phyloP scores from a whole-genome alignment of 2,888 invertebrate species.

The Tinea pellionella region DNA sequence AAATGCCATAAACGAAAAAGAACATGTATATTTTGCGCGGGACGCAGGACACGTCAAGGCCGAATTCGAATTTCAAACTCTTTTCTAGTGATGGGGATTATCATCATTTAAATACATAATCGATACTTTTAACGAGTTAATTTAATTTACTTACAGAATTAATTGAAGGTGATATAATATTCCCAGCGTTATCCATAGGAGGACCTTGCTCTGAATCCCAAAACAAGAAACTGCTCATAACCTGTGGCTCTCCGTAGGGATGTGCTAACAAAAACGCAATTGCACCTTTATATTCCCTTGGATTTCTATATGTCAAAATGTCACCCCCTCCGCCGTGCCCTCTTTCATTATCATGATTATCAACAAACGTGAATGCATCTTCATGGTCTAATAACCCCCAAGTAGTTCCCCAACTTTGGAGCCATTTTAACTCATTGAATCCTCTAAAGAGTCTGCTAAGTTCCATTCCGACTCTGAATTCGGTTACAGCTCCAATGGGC shows the following conservation, averaged over 20 bases:
- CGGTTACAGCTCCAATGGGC: constrained; percentile 75
- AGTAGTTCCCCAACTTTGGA: constrained; percentile 70
- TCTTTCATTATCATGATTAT: constrained; percentile 87
- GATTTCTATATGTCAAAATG: constrained; percentile 72
- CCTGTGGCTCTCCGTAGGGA: constrained; percentile 81
- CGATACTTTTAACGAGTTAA: too few relatives aligned
- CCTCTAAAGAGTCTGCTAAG: constrained; percentile 47
- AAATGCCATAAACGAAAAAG: too few relatives aligned
- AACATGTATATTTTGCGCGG: too few relatives aligned
- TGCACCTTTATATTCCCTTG: constrained; percentile 78
- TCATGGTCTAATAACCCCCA: constrained; percentile 72
- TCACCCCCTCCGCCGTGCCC: constrained; percentile 68
- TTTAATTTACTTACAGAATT: constrained; percentile 54
- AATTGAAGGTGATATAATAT: constrained; percentile 74
- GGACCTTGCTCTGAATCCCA: constrained; percentile 72
- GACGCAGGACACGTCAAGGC: too few relatives aligned
- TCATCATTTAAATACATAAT: too few relatives aligned
- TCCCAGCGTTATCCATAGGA: constrained; percentile 71
- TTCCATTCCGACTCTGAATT: constrained; percentile 60
- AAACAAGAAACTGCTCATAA: constrained; percentile 90
- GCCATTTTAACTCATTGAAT: constrained; percentile 46
- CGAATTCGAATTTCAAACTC: too few relatives aligned
- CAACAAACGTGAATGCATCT: constrained; percentile 77
- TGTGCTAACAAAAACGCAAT: constrained; percentile 87
- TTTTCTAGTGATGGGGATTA: too few relatives aligned